Evolutionary conservation across 53 echinoderm and acorn worm genomes (phyloP).

Genomic region (Arbacia lixula): DNA sequence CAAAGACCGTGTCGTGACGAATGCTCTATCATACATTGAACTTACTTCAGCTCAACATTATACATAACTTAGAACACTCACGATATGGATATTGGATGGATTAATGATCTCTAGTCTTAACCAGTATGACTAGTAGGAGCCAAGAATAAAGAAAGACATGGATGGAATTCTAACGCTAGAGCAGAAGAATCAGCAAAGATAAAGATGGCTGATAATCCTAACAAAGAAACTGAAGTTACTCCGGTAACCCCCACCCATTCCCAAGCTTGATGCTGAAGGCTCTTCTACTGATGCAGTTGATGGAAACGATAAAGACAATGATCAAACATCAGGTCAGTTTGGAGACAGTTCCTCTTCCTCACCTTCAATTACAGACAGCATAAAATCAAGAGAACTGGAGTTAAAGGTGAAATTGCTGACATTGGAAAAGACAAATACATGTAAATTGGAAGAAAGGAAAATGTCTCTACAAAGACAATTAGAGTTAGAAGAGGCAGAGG

Average conservation of each 20-base stretch:
- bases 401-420: conserved; percentile 40
- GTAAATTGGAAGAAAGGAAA: conserved; percentile 59
- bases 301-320: background rate
- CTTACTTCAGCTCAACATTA: too few relatives aligned
- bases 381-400: conserved; percentile 44
- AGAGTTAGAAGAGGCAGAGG: conserved; percentile 43
- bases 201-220: background rate
- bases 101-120: too few relatives aligned
- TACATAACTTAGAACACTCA: too few relatives aligned
- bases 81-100: too few relatives aligned
- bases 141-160: too few relatives aligned
- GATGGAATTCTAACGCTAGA: too few relatives aligned
- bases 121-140: too few relatives aligned
- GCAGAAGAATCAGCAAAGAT: too few relatives aligned
- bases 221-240: background rate
- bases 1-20: too few relatives aligned
- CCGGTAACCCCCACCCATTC: background rate
- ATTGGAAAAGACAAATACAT: conserved; percentile 12
- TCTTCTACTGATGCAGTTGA: background rate
- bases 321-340: background rate
- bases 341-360: background rate
- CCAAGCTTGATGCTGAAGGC: background rate
- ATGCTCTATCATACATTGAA: too few relatives aligned
- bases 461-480: conserved; percentile 7
- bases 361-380: background rate